A percentile compares a stretch with the other conserved stretches of the same genome.
Conservation (phyloP, 2,113 vertebrate species). For the Plestiodon gilberti region DNA sequence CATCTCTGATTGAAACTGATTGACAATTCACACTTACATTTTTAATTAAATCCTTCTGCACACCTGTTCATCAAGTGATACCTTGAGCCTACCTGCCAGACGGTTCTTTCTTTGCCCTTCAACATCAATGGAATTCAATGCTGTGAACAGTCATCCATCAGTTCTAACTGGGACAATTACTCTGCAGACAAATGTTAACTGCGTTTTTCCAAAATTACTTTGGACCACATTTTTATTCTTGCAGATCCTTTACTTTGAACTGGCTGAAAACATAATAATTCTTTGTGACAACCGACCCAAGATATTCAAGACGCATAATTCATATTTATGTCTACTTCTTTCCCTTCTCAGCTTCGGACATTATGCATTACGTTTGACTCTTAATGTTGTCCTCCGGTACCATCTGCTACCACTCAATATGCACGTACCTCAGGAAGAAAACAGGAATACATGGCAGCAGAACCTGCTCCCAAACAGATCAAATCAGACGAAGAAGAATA, state of each 20-base stretch:
- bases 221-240: not conserved
- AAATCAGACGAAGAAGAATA: conserved; percentile 19
- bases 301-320: not conserved
- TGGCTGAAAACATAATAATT: not conserved
- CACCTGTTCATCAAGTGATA: not conserved
- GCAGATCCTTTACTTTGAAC: conserved; percentile 17
- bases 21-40: not conserved
- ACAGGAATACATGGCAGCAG: not conserved
- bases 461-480: not conserved
- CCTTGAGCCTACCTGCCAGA: not conserved
- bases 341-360: conserved; percentile 8
- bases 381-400: conserved; percentile 7
- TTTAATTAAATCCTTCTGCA: not conserved
- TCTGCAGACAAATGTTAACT: not conserved
- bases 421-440: conserved; percentile 12
- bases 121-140: not conserved
- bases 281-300: not conserved
- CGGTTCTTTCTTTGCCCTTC: not conserved
- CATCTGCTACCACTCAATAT: not conserved
- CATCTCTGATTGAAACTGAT: not conserved
- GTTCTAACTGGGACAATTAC: conserved; percentile 10
- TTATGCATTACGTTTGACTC: not conserved
- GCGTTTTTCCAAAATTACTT: not conserved
- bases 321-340: not conserved
- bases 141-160: not conserved